Conservation (phyloP, 2,888 invertebrate species). For the Lutraria lutraria region DNA sequence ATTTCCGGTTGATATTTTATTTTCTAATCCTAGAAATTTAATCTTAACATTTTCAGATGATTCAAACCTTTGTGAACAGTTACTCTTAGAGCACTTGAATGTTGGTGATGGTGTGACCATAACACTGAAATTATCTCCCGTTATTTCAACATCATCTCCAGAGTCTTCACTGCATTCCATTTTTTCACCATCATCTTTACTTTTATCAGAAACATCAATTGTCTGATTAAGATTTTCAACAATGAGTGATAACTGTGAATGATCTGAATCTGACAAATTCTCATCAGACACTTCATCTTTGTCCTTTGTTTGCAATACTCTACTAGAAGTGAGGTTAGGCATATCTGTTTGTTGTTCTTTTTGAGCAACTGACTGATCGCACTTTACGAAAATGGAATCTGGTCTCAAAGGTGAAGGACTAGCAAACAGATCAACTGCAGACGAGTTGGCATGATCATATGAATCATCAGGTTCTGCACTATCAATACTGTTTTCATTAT, state of each 20-base stretch:
- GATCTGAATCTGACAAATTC: neutral
- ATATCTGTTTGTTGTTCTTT: neutral
- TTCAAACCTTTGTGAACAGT: neutral
- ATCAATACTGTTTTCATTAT: no score
- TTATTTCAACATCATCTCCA: slow-evolving; percentile 72
- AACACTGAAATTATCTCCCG: slow-evolving; percentile 69
- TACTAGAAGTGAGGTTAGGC: neutral
- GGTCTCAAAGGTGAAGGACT: slow-evolving; percentile 52
- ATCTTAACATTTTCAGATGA: neutral
- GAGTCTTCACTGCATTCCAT: slow-evolving; percentile 23
- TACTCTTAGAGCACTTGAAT: slow-evolving; percentile 35
- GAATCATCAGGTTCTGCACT: slow-evolving; percentile 15
- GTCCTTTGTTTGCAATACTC: neutral
- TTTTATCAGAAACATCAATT: neutral
- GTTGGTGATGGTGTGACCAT: slow-evolving; percentile 58
- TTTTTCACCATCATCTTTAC: neutral
- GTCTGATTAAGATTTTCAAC: neutral
- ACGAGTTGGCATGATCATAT: slow-evolving; percentile 22
- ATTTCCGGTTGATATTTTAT: neutral
- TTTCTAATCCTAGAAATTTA: neutral
- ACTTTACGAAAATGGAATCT: neutral
- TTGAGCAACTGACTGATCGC: neutral
- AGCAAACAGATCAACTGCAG: slow-evolving; percentile 53
- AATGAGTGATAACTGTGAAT: neutral
- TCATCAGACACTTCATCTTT: neutral